These are phyloP conservation scores for Fulica atra DNA, from an alignment of 2,113 vertebrate genomes.

Conservation along the genomic window DNA sequence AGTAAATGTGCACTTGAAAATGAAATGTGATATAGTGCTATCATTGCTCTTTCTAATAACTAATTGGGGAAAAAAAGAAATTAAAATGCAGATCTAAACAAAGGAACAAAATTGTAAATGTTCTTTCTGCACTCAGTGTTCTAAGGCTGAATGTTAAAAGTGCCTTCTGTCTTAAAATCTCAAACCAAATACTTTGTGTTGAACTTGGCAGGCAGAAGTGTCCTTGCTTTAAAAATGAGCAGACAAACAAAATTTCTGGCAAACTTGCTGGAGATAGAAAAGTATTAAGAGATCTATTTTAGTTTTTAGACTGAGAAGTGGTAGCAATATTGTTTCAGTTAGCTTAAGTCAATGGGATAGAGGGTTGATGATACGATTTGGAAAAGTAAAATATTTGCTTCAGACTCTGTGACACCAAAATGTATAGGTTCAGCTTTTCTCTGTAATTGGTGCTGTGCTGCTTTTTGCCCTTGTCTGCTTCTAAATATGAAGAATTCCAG, in stretches of 20 bases:
- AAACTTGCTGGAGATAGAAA: not conserved
- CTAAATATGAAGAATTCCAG: slow-evolving; percentile 2
- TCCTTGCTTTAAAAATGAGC: slow-evolving; percentile 65
- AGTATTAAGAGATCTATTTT: slow-evolving; percentile 33
- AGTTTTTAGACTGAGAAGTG: slow-evolving; percentile 62
- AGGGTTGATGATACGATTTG: not conserved
- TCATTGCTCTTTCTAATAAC: slow-evolving; percentile 67
- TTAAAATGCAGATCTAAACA: slow-evolving; percentile 35
- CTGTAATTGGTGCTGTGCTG: slow-evolving; percentile 31
- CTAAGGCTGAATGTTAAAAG: slow-evolving; percentile 75
- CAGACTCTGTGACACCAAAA: slow-evolving; percentile 24
- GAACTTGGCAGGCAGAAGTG: slow-evolving; percentile 77
- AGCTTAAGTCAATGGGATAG: not conserved
- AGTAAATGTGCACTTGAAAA: not conserved
- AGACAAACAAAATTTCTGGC: slow-evolving; percentile 3
- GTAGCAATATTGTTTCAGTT: slow-evolving; percentile 49
- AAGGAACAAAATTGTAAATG: slow-evolving; percentile 44
- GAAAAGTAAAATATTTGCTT: slow-evolving; percentile 1
- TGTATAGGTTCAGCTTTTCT: slow-evolving; percentile 9
- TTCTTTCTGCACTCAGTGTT: slow-evolving; percentile 62
- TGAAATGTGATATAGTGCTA: slow-evolving; percentile 8
- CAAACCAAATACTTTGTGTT: slow-evolving; percentile 80
- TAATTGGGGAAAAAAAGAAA: not conserved
- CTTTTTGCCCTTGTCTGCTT: slow-evolving; percentile 53
- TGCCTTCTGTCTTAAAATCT: slow-evolving; percentile 83